Percentiles rank a stretch among this genome's conserved stretches.
These are phyloP conservation scores for Sinosuthora webbiana DNA, from an alignment of 2,113 vertebrate genomes.

Conservation along the genomic window DNA sequence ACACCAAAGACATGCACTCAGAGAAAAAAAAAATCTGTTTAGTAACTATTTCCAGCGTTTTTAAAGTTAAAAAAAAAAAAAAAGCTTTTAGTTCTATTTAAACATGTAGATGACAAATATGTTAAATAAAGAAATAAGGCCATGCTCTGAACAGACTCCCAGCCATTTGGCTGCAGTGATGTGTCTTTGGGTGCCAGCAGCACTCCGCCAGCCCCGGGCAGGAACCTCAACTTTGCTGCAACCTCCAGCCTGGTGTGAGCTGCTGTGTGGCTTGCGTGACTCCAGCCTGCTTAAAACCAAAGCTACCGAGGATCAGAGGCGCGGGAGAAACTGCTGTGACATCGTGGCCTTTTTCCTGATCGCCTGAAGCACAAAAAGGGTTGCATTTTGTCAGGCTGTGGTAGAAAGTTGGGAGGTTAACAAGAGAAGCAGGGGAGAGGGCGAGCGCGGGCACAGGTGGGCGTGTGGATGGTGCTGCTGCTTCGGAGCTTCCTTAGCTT, in stretches of 20 bases:
- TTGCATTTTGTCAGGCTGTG: not conserved
- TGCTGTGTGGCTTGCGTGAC: not conserved
- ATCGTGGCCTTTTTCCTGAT: not conserved
- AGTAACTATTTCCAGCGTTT: not conserved
- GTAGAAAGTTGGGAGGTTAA: not conserved
- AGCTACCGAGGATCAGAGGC: not conserved
- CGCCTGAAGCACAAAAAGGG: not conserved
- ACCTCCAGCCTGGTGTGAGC: not conserved
- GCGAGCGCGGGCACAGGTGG: accelerated
- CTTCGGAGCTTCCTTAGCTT: not conserved
- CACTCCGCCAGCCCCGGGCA: not conserved
- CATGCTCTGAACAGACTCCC: not conserved
- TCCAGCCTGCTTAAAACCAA: not conserved
- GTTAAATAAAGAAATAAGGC: not conserved
- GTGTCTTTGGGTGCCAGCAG: not conserved
- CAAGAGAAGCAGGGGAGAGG: not conserved
- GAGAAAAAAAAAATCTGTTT: not conserved
- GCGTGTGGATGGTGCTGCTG: accelerated
- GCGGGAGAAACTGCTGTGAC: not conserved
- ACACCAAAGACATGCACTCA: not conserved
- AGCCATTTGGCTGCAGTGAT: not conserved
- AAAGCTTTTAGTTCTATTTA: not conserved
- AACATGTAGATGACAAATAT: not conserved
- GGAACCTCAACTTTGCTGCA: not conserved
- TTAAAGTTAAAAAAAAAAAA: not conserved